Percentiles rank a stretch among this genome's conserved stretches.
Conservation (phyloP, 2,888 invertebrate species). For the Euproctis similis region DNA sequence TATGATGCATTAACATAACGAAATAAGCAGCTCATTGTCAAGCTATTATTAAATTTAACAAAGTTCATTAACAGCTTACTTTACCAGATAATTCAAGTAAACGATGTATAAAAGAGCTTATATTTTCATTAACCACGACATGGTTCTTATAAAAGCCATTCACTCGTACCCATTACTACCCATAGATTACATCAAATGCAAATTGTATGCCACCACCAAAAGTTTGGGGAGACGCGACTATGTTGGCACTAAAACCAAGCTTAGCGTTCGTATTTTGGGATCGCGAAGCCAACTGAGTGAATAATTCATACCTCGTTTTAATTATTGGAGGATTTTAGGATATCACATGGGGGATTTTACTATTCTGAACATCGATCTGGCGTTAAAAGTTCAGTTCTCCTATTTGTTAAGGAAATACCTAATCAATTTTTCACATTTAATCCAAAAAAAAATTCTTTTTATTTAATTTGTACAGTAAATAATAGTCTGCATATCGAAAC, state of each 20-base stretch:
- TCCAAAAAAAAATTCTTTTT: too few species aligned
- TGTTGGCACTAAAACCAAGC: slow-evolving; percentile 30
- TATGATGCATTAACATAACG: too few species aligned
- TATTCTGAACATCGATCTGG: slow-evolving; percentile 20
- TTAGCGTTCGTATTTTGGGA: slow-evolving; percentile 26
- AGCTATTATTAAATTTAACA: too few species aligned
- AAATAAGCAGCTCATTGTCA: too few species aligned
- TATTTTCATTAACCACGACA: slow-evolving; percentile 33
- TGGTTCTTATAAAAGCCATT: slow-evolving; percentile 15
- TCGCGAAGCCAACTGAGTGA: slow-evolving; percentile 30
- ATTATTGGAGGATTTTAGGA: slow-evolving; percentile 36
- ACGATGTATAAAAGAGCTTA: slow-evolving; percentile 35
- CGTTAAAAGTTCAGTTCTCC: slow-evolving; percentile 18
- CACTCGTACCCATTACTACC: slow-evolving; percentile 15
- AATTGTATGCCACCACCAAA: slow-evolving; percentile 53
- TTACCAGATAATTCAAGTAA: slow-evolving; percentile 25
- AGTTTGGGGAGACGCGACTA: slow-evolving; percentile 30
- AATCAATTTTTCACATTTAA: too few species aligned
- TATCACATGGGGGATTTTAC: slow-evolving; percentile 13
- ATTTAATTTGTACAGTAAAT: too few species aligned
- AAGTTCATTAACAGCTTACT: too few species aligned
- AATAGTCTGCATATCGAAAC: too few species aligned
- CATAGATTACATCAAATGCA: slow-evolving; percentile 50
- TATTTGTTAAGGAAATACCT: slow-evolving; percentile 13
- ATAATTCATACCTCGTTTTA: slow-evolving; percentile 45